Evolutionary conservation across 2,113 vertebrate species (phyloP), one percentile per base, ranked within the genome.

Genomic region (Zapus hudsonius): DNA sequence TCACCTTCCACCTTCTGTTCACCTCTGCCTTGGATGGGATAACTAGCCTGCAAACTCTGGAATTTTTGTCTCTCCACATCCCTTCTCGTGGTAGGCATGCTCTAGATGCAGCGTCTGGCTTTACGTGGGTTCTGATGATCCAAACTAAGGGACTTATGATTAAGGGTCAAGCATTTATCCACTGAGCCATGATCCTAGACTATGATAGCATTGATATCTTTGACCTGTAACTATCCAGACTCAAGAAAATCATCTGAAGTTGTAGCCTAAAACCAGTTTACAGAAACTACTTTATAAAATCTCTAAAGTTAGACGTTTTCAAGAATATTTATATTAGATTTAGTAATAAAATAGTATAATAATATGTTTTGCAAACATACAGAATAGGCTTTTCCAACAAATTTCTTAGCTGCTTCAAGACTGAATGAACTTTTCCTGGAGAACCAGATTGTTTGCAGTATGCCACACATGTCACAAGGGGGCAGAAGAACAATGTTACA

Each of bases 401-500:
- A 79, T 7, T 4, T 59, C 33, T 81, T 23, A 69, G 74, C 2
- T 29, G 61, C 5, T 42, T 47, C 22, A 87, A 9, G 13, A 31
- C 31, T 52, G 27, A 63, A 12, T 3, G 4, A 27, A 36, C 11
- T 36, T 95, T 89, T 81, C 16, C 33, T 76, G 87, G 33, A 3
- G 7, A 85, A 33, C n/a, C 9, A 27, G 7, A 67, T 31, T 61
- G 1, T 5, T n/a, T 94, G 91, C 57, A 47, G 11, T 95, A 81
- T 8, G 8, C 4, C 0, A 63, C 0, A 3, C 0, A 0, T 31
- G 74, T 97, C 97, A 95, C 96, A 88, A 96, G 98, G 81, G 96
- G 96, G 96, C 98, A 98, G 90, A 91, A 87, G 61, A 96, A 79
- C 42, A 90, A 95, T 67, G 44, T 38, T 0, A 0, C 2, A 78